These are phyloP conservation scores for Palloptera scutellata DNA, from an alignment of 2,888 invertebrate species.

Conservation along the genomic window DNA sequence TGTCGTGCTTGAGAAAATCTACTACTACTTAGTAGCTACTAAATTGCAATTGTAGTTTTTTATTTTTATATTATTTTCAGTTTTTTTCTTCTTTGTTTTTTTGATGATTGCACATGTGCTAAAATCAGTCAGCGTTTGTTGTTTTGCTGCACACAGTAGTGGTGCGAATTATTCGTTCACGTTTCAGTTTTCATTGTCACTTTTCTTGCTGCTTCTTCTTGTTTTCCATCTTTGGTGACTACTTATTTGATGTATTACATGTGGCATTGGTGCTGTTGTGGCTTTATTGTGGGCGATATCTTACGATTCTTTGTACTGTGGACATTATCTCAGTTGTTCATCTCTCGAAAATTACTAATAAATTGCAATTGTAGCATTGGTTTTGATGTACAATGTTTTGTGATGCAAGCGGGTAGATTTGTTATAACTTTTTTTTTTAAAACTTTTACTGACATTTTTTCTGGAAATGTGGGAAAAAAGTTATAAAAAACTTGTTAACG, in stretches of 20 bases:
- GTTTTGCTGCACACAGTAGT: not conserved
- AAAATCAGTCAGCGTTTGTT: not conserved
- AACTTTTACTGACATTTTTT: too few species aligned
- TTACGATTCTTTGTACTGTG: constrained; percentile 55
- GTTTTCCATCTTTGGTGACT: not conserved
- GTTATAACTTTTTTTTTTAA: too few species aligned
- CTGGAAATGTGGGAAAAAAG: too few species aligned
- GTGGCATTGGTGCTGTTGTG: constrained; percentile 18
- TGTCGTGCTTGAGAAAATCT: not conserved
- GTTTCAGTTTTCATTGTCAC: constrained; percentile 9
- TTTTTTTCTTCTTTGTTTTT: constrained; percentile 1
- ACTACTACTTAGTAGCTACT: not conserved
- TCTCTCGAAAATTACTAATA: constrained; percentile 55
- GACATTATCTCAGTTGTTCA: constrained; percentile 58
- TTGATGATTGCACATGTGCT: not conserved
- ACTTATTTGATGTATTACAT: constrained; percentile 45
- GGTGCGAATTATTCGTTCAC: constrained; percentile 19
- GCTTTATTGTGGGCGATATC: constrained; percentile 57
- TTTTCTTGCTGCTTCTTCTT: not conserved
- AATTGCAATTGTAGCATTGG: constrained; percentile 52
- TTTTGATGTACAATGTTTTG: not conserved
- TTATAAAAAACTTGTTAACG: too few species aligned
- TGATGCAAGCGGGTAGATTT: too few species aligned
- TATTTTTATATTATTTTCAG: constrained; percentile 27
- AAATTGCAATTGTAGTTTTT: constrained; percentile 23